Percentiles rank a stretch among this genome's conserved stretches.
phyloP scores from a whole-genome alignment of 2,113 vertebrate genomes.

The Corvus moneduloides region DNA sequence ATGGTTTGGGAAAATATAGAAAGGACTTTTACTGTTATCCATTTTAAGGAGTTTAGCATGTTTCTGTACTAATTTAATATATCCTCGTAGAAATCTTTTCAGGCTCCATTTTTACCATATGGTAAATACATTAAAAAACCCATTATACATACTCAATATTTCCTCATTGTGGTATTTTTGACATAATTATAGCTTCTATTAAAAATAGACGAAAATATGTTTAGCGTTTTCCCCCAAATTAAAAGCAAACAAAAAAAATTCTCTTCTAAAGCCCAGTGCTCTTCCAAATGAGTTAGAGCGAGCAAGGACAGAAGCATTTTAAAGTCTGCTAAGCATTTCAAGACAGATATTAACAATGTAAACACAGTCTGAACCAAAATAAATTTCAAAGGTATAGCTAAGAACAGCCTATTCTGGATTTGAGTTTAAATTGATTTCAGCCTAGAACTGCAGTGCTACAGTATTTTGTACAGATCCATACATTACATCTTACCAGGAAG shows the following conservation, averaged over 20 bases:
- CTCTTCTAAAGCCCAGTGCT: not conserved
- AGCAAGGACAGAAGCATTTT: not conserved
- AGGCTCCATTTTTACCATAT: not conserved
- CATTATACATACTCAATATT: not conserved
- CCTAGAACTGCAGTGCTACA: not conserved
- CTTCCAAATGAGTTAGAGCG: not conserved
- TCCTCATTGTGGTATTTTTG: constrained; percentile 32
- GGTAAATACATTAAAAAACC: constrained; percentile 1
- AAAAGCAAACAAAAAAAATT: not conserved
- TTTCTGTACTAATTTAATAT: constrained; percentile 14
- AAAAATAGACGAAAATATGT: constrained; percentile 29
- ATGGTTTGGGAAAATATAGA: constrained; percentile 28
- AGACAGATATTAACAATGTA: not conserved
- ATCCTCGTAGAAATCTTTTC: not conserved
- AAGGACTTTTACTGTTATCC: not conserved
- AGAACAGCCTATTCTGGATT: not conserved
- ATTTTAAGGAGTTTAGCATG: constrained; percentile 26
- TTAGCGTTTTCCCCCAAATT: not conserved
- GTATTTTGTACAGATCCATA: not conserved
- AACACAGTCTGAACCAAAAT: not conserved
- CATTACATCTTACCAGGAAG: not conserved
- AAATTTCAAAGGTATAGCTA: not conserved
- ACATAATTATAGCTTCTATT: constrained; percentile 32
- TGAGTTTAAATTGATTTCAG: not conserved
- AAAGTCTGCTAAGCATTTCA: not conserved